These are phyloP conservation scores for Melinopterus prodromus DNA, from an alignment of 2,888 invertebrate genomes.

Conservation along the genomic window DNA sequence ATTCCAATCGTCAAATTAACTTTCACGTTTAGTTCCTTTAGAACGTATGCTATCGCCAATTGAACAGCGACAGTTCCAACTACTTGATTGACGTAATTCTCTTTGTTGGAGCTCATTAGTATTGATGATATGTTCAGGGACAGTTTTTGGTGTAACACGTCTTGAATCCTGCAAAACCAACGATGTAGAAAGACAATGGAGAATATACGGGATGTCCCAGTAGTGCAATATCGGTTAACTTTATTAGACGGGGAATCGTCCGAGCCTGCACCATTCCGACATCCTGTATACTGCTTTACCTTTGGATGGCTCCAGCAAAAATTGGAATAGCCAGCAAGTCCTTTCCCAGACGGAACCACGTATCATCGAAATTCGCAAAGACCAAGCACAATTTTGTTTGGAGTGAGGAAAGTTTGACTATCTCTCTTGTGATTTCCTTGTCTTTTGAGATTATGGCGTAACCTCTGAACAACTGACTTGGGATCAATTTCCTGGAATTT, in stretches of 20 bases:
- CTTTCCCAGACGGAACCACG: slow-evolving; percentile 19
- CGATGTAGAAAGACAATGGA: not conserved
- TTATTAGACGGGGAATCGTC: no score
- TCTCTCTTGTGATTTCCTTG: slow-evolving; percentile 5
- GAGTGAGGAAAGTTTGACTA: not conserved
- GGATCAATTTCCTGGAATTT: slow-evolving; percentile 10
- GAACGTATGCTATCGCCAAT: slow-evolving; percentile 58
- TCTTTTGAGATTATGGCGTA: slow-evolving; percentile 16
- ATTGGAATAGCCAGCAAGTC: slow-evolving; percentile 26
- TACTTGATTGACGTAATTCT: slow-evolving; percentile 21
- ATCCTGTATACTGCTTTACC: not conserved
- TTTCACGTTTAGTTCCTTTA: slow-evolving; percentile 61
- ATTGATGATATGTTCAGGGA: slow-evolving; percentile 28
- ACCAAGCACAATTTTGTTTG: slow-evolving; percentile 24
- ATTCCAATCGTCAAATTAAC: slow-evolving; percentile 64
- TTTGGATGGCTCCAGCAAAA: slow-evolving; percentile 27
- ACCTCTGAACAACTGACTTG: not conserved
- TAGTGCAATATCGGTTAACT: no score
- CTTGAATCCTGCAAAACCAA: slow-evolving; percentile 22
- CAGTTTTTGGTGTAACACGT: slow-evolving; percentile 15
- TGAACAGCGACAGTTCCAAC: slow-evolving; percentile 66
- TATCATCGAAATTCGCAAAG: slow-evolving; percentile 18
- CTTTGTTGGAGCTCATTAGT: not conserved
- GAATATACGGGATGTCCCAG: not conserved
- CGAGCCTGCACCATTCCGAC: no score